A percentile compares a stretch with the other conserved stretches of the same genome.
Evolutionary conservation across 2,797 vertebrate species (phyloP).

Genomic region (Mormyrus proboscirostris): DNA sequence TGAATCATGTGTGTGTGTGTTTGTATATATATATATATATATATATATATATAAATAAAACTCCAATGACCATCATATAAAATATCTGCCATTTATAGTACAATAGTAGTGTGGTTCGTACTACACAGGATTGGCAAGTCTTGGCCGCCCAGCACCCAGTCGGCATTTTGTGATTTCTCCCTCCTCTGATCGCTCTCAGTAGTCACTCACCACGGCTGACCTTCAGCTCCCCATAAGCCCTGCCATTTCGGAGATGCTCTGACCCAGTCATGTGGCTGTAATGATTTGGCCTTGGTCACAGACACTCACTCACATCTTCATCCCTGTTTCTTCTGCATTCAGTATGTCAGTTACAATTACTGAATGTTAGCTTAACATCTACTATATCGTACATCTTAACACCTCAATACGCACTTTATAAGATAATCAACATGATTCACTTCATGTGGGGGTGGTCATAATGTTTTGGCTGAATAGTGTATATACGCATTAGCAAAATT

Average conservation of each 20-base stretch:
- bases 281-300: not conserved
- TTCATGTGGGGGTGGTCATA: not conserved
- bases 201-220: not conserved
- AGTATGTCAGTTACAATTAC: not conserved
- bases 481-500: not conserved
- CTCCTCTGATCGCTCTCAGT: not conserved
- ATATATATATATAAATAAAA: too few relatives aligned
- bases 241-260: not conserved
- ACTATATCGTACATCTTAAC: not conserved
- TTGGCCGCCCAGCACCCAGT: not conserved
- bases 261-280: not conserved
- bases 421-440: not conserved
- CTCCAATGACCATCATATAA: not conserved
- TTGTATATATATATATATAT: too few relatives aligned
- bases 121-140: not conserved
- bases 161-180: accelerated
- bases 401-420: not conserved
- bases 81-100: not conserved
- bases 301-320: not conserved
- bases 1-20: too few relatives aligned
- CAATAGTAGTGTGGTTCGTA: not conserved
- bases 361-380: not conserved
- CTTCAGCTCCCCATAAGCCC: not conserved
- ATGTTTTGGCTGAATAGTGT: not conserved
- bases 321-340: not conserved